Percentiles rank a stretch among this genome's conserved stretches.
phyloP scores from a whole-genome alignment of 2,113 vertebrate genomes.

The Sminthopsis crassicaudata region DNA sequence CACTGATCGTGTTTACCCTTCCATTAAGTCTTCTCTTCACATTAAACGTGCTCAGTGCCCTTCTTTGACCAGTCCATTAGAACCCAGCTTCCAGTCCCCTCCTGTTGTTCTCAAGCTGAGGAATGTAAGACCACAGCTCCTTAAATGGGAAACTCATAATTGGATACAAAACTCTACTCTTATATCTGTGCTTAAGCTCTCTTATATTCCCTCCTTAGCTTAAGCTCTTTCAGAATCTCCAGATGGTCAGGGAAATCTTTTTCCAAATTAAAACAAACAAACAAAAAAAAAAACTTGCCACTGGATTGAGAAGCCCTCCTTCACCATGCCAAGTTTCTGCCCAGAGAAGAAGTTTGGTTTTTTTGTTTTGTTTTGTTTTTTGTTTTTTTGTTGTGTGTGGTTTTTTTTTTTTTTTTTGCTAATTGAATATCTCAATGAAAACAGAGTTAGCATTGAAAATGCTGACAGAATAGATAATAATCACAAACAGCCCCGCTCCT shows the following conservation, averaged over 20 bases:
- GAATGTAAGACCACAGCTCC: not conserved
- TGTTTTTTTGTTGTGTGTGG: no score
- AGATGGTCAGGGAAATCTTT: conserved; percentile 67
- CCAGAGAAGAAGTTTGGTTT: conserved; percentile 17
- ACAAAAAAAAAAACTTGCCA: conserved; percentile 74
- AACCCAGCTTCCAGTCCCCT: not conserved
- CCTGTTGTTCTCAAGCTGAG: not conserved
- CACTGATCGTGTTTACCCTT: not conserved
- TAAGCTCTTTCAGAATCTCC: conserved; percentile 44
- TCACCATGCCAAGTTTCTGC: conserved; percentile 73
- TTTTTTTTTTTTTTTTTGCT: conserved; percentile 54
- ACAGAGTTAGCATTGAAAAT: conserved; percentile 68
- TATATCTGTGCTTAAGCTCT: not conserved
- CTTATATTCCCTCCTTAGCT: not conserved
- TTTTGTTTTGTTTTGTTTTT: not conserved
- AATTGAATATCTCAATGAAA: conserved; percentile 58
- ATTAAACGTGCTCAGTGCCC: not conserved
- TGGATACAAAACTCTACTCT: not conserved
- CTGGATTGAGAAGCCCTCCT: conserved; percentile 61
- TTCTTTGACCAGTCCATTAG: not conserved
- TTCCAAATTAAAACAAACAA: conserved; percentile 76
- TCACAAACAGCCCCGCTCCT: not conserved
- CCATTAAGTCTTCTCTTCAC: not conserved
- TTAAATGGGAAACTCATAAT: not conserved
- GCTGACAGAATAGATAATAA: conserved; percentile 69